These are phyloP conservation scores for Nansenia antarctica DNA, from an alignment of 2,113 vertebrate genomes.

Conservation along the genomic window DNA sequence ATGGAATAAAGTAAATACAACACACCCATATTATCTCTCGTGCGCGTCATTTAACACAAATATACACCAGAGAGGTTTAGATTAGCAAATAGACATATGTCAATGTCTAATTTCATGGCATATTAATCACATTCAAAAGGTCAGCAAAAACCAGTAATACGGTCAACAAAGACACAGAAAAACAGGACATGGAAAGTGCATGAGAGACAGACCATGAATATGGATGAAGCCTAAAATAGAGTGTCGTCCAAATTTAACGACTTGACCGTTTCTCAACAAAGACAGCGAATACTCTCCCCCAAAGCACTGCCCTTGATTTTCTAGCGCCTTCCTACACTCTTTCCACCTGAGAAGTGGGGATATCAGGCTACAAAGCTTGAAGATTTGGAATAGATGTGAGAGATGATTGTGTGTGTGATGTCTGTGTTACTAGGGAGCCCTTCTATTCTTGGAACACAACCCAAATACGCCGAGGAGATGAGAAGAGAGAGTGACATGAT, in stretches of 20 bases:
- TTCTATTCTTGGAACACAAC: not conserved
- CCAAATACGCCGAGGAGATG: slow-evolving; percentile 10
- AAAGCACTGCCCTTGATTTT: too few relatives aligned
- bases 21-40: slow-evolving; percentile 20
- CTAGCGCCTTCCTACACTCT: too few relatives aligned
- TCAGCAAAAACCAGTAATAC: too few relatives aligned
- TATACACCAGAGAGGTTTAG: not conserved
- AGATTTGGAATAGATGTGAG: too few relatives aligned
- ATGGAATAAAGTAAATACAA: not conserved
- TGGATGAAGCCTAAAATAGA: not conserved
- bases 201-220: not conserved
- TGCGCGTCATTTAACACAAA: not conserved
- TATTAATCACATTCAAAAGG: not conserved
- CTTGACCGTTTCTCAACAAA: too few relatives aligned
- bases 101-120: not conserved
- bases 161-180: not conserved
- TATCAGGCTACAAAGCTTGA: too few relatives aligned
- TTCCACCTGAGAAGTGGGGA: too few relatives aligned
- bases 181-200: not conserved
- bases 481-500: slow-evolving; percentile 21
- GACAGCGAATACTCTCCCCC: too few relatives aligned
- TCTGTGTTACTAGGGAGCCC: not conserved
- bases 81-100: not conserved
- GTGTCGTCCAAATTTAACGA: too few relatives aligned
- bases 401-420: not conserved